These are phyloP conservation scores for Lomographa bimaculata DNA, from an alignment of 2,888 invertebrate genomes.

Conservation along the genomic window DNA sequence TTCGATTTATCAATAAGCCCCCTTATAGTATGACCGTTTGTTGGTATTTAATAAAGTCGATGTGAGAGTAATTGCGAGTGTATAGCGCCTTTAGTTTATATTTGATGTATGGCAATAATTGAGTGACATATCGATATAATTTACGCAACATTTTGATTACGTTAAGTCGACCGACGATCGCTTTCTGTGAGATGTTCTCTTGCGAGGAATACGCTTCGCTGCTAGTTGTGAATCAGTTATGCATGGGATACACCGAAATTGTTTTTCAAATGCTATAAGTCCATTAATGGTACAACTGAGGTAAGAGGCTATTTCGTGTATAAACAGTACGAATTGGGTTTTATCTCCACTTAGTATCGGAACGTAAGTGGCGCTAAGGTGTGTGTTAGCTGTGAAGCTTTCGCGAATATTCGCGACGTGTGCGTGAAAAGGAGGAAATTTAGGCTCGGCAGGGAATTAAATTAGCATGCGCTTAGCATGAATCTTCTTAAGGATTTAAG, in stretches of 20 bases:
- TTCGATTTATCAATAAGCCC: slow-evolving; percentile 51
- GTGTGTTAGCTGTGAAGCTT: slow-evolving; percentile 34
- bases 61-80: slow-evolving; percentile 41
- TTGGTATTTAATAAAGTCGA: slow-evolving; percentile 37
- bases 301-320: slow-evolving; percentile 50
- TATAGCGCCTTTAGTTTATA: slow-evolving; percentile 41
- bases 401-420: slow-evolving; percentile 35
- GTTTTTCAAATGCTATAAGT: slow-evolving; percentile 18
- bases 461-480: slow-evolving; percentile 51
- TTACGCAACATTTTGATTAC: slow-evolving; percentile 23
- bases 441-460: slow-evolving; percentile 78
- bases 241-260: slow-evolving; percentile 28
- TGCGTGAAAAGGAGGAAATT: slow-evolving; percentile 64
- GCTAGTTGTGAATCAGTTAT: slow-evolving; percentile 38
- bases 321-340: slow-evolving; percentile 46
- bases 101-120: slow-evolving; percentile 27
- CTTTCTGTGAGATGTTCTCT: slow-evolving; percentile 37
- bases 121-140: slow-evolving; percentile 41
- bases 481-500: slow-evolving; percentile 55
- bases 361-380: slow-evolving; percentile 49
- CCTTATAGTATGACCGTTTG: slow-evolving; percentile 43
- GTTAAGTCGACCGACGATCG: slow-evolving; percentile 28
- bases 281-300: slow-evolving; percentile 29
- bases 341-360: slow-evolving; percentile 46
- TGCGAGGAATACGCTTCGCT: slow-evolving; percentile 49